These are phyloP conservation scores for Puntigrus tetrazona DNA, from an alignment of 2,113 vertebrate species.

Conservation along the genomic window DNA sequence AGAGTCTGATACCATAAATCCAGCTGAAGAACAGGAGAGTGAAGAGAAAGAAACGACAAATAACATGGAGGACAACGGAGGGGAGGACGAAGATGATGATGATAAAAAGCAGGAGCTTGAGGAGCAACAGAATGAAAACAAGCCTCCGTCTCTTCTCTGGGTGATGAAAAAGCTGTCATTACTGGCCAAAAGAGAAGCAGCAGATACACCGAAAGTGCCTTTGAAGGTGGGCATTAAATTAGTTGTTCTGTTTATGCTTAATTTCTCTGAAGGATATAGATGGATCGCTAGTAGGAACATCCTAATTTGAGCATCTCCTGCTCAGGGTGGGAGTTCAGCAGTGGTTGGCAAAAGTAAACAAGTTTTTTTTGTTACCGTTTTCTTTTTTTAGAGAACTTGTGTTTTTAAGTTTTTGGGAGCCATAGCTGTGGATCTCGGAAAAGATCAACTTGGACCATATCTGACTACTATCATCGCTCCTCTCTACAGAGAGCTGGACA, in stretches of 20 bases:
- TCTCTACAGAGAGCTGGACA: slow-evolving; percentile 92
- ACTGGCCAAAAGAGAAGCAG: slow-evolving; percentile 89
- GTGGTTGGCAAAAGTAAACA: too few relatives aligned
- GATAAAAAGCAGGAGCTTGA: slow-evolving; percentile 54
- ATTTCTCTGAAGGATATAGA: not conserved
- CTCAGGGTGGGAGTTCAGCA: too few relatives aligned
- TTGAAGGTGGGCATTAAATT: slow-evolving; percentile 79
- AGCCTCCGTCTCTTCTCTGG: slow-evolving; percentile 84
- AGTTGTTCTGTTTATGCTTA: not conserved
- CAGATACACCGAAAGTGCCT: slow-evolving; percentile 84
- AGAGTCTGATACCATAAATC: slow-evolving; percentile 65
- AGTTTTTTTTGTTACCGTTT: not conserved
- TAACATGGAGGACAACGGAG: slow-evolving; percentile 30
- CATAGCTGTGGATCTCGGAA: slow-evolving; percentile 86
- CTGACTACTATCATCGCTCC: slow-evolving; percentile 86
- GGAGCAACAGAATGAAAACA: slow-evolving; percentile 66
- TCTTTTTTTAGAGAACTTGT: slow-evolving; percentile 84
- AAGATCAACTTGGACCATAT: slow-evolving; percentile 82
- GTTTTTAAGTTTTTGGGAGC: slow-evolving; percentile 98
- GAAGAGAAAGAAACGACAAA: slow-evolving; percentile 51
- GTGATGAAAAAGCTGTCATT: slow-evolving; percentile 87
- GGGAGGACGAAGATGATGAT: slow-evolving; percentile 1
- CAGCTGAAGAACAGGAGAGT: slow-evolving; percentile 45
- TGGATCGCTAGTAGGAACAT: not conserved
- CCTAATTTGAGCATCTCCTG: not conserved